Evolutionary conservation across 2,888 invertebrate species (phyloP), one percentile per base, ranked within the genome.

Genomic region (Nomada hirtipes): DNA sequence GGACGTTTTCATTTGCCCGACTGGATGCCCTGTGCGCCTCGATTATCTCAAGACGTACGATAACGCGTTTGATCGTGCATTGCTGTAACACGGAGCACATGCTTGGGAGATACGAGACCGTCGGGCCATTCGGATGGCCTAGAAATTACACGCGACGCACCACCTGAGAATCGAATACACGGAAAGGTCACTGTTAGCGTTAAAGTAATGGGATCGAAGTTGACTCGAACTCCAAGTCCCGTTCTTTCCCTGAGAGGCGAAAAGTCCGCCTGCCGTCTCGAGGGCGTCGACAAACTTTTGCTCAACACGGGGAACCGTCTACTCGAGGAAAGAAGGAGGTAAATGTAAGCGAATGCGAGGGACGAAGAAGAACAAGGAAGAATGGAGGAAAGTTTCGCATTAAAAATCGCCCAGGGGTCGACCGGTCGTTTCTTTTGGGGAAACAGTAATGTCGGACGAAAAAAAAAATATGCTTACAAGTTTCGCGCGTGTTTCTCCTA

Each of bases 1-100:
- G 13, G 57, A 63, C 64, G 61, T 76, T 76, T 76, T 76, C 76
- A 23, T 68, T 59, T n/a, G 60, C 65, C 36, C 20, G 50, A 52
- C 55, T 10, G 11, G 26, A 20, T 18, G 47, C 23, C 53, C 23
- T 2, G n/a, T 36, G 36, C 26, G n/a, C 15, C 63, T n/a, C 63
- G 59, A 67, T 81, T 70, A 70, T 81, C 68, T 44, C 47, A 13
- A 52, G 68, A 59, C 52, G 36, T 10, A 18, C 44, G 20, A 52
- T 75, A 64, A 69, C 44, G 63, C 57, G 29, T 18, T 23, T n/a
- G 15, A 64, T 59, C 53, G 44, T n/a, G 69, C 11, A 47, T 13
- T 4, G 2, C 47, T 10, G 47, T 15, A 47, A 47, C 47, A 15
- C 15, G 47, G 47, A 7, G 36, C 36, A 4, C 36, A 9, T 0